These are phyloP conservation scores for Zootermopsis nevadensis DNA, from an alignment of 2,888 invertebrate genomes.

Conservation along the genomic window DNA sequence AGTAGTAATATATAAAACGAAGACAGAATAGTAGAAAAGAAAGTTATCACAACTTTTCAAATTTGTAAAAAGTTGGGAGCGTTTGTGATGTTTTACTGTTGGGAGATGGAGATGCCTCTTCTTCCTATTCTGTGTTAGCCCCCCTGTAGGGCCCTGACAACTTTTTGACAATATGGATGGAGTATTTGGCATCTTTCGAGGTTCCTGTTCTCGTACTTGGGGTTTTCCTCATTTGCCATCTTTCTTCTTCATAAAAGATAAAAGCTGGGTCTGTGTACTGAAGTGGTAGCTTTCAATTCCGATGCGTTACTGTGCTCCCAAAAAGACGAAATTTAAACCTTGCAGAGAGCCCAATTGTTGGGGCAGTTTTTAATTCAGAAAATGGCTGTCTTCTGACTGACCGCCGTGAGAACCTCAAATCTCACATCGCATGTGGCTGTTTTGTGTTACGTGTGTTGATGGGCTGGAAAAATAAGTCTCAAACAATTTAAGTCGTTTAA, in stretches of 20 bases:
- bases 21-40: neutral
- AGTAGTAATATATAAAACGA: neutral
- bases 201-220: neutral
- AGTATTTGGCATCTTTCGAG: slow-evolving; percentile 28
- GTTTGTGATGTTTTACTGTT: slow-evolving; percentile 3
- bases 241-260: neutral
- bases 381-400: too few relatives aligned
- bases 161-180: slow-evolving; percentile 31
- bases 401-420: too few relatives aligned
- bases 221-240: neutral
- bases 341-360: too few relatives aligned
- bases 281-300: too few relatives aligned
- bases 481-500: too few relatives aligned
- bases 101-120: neutral
- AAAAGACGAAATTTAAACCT: too few relatives aligned
- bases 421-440: too few relatives aligned
- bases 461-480: too few relatives aligned
- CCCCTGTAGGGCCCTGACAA: slow-evolving; percentile 15
- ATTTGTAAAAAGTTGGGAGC: slow-evolving; percentile 29
- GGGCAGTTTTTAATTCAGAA: too few relatives aligned
- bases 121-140: neutral
- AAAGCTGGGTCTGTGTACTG: too few relatives aligned
- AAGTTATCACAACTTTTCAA: slow-evolving; percentile 30
- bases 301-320: too few relatives aligned
- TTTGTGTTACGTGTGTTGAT: too few relatives aligned